Conservation (phyloP, 1,140 invertebrate genomes). For the Drosophila serrata region DNA sequence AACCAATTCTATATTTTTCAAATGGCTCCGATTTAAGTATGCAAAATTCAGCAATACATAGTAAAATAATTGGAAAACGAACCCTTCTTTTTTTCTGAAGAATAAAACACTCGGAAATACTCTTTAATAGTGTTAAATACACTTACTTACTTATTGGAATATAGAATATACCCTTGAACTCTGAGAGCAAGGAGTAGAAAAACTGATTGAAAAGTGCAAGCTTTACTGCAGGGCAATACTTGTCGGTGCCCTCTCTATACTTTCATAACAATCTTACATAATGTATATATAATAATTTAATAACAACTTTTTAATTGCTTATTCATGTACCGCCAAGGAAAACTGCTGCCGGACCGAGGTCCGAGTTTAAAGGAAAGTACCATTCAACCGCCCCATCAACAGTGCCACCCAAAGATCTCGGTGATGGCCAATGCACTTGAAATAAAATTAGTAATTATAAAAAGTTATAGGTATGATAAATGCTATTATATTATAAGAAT, state of each 20-base stretch:
- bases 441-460: neutral
- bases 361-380: conserved; percentile 19
- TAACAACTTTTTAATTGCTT: conserved; percentile 84
- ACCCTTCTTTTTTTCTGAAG: too few relatives aligned
- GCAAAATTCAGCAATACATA: neutral
- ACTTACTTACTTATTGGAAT: neutral
- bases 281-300: conserved; percentile 64
- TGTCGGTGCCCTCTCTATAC: conserved; percentile 34
- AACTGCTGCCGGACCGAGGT: conserved; percentile 34
- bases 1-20: too few relatives aligned
- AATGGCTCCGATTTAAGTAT: too few relatives aligned
- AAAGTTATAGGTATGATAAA: too few relatives aligned
- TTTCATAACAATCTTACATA: conserved; percentile 75
- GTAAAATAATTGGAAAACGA: neutral
- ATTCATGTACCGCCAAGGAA: conserved; percentile 71
- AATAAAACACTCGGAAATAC: too few relatives aligned
- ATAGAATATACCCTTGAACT: conserved; percentile 4
- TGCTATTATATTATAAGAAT: too few relatives aligned
- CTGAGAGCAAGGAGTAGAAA: neutral
- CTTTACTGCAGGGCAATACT: conserved; percentile 25
- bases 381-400: conserved; percentile 15
- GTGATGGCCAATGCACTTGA: conserved; percentile 2
- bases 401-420: conserved; percentile 8
- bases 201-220: conserved; percentile 47
- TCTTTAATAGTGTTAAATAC: too few relatives aligned